Conservation (phyloP, 2,797 vertebrate species). For the Anabacerthia variegaticeps region DNA sequence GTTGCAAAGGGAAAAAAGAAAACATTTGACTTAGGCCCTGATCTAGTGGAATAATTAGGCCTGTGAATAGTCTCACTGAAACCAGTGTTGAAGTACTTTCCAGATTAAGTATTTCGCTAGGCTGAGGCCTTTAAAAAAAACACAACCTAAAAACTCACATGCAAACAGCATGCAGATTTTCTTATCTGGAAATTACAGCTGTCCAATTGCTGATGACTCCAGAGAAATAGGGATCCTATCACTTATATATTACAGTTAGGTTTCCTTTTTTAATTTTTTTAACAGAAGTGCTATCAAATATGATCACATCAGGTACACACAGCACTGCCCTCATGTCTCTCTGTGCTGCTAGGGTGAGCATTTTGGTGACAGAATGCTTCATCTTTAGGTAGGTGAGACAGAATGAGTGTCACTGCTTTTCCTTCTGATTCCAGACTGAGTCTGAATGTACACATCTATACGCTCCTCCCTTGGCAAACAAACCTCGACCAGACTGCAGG, state of each 20-base stretch:
- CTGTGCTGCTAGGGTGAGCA: background rate
- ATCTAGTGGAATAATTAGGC: background rate
- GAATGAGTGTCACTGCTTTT: background rate
- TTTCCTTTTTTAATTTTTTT: background rate
- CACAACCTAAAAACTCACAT: background rate
- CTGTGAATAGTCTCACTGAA: slow-evolving; percentile 9
- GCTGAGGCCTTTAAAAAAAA: background rate
- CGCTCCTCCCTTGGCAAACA: background rate
- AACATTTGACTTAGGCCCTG: background rate
- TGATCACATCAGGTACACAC: background rate
- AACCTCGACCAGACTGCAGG: background rate
- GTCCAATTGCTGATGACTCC: background rate
- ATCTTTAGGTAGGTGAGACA: background rate
- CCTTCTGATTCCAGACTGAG: background rate
- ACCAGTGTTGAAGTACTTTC: background rate
- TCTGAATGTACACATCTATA: background rate
- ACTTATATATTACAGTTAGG: background rate
- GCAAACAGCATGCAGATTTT: background rate
- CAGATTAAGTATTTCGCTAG: background rate
- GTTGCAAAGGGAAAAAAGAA: background rate
- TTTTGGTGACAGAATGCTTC: background rate
- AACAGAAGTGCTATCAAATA: background rate
- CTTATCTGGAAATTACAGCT: background rate
- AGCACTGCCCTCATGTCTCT: background rate
- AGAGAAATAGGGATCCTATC: background rate